phyloP scores from a whole-genome alignment of 2,797 vertebrate genomes.

The Taeniopygia guttata region DNA sequence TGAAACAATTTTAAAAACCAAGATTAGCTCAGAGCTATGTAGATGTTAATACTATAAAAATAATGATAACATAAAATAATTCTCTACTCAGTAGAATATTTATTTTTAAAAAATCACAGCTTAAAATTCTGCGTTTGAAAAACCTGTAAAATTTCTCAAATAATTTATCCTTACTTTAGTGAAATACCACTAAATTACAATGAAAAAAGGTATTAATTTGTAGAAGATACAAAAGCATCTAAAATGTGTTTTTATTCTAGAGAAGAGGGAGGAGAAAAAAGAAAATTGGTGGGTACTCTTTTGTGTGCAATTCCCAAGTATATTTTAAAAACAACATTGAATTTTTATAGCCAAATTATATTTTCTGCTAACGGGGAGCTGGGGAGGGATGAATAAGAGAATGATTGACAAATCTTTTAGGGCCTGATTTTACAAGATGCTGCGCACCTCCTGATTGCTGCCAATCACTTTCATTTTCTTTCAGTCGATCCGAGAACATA shows the following conservation, averaged over 20 bases:
- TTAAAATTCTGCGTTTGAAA: not conserved
- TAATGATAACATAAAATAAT: not conserved
- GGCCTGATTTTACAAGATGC: constrained; percentile 67
- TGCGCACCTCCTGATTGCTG: constrained; percentile 62
- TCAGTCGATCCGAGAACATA: constrained; percentile 53
- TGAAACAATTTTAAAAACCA: not conserved
- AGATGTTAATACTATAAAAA: not conserved
- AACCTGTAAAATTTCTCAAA: not conserved
- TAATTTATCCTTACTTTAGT: not conserved
- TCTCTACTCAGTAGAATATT: not conserved
- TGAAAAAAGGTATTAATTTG: not conserved
- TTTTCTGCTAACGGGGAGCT: constrained; percentile 46
- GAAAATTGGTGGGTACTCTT: constrained; percentile 46
- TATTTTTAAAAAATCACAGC: not conserved
- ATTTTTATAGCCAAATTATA: constrained; percentile 62
- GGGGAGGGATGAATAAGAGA: constrained; percentile 43
- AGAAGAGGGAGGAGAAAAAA: not conserved
- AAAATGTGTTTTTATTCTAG: not conserved
- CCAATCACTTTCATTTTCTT: constrained; percentile 62
- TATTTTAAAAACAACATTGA: constrained; percentile 58
- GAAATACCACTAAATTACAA: not conserved
- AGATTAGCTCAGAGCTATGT: not conserved
- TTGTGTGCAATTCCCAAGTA: constrained; percentile 59
- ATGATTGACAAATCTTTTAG: constrained; percentile 67
- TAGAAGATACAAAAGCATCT: not conserved